These are phyloP conservation scores for Autographa gamma DNA, from an alignment of 2,888 invertebrate species.

Conservation along the genomic window DNA sequence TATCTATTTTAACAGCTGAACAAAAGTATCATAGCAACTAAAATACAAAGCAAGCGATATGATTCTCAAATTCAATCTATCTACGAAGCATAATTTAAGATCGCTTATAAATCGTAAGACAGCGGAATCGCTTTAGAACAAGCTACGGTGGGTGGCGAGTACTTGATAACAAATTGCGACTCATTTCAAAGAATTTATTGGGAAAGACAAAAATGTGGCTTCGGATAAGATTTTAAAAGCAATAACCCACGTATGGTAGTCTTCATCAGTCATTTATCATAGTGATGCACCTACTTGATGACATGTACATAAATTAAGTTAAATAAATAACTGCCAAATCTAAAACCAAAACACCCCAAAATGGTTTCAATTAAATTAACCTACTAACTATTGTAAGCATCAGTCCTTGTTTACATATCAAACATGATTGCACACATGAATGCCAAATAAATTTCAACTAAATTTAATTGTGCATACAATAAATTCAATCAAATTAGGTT, in stretches of 20 bases:
- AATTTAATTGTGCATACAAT: no score
- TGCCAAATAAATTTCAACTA: no score
- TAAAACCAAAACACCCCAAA: no score
- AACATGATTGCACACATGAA: no score
- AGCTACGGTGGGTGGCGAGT: constrained; percentile 7
- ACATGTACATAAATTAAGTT: no score
- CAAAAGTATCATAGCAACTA: background rate
- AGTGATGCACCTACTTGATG: background rate
- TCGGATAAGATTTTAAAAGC: constrained; percentile 16
- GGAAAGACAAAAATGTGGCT: constrained; percentile 10
- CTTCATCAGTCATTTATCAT: constrained; percentile 5
- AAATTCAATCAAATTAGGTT: no score
- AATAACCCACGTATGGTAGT: constrained; percentile 9
- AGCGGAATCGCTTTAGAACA: constrained; percentile 24
- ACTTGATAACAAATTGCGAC: constrained; percentile 35
- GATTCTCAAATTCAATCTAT: constrained; percentile 13
- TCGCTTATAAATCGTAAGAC: constrained; percentile 25
- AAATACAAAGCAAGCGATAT: background rate
- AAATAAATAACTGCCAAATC: no score
- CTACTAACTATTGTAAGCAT: no score
- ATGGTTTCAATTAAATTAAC: no score
- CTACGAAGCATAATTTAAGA: constrained; percentile 32
- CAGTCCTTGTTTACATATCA: no score
- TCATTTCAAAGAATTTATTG: constrained; percentile 29
- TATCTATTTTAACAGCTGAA: background rate